Evolutionary conservation across 64 coral and sea anemone species (phyloP), one percentile per base, ranked within the genome.

Genomic region (Porites australiensis): DNA sequence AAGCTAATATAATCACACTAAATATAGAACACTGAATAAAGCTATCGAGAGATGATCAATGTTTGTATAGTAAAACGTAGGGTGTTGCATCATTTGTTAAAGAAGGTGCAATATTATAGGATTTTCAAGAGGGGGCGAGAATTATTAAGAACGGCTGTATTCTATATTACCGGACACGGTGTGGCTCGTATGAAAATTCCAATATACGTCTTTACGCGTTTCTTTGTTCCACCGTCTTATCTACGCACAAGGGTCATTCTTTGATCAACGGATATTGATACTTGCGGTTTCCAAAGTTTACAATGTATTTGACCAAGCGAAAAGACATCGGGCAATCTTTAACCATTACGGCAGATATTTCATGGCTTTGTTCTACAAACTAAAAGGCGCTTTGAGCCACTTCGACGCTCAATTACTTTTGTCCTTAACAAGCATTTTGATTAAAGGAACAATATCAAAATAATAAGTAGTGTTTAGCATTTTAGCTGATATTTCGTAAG

Each of bases 1-100:
- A 51, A 13, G 81, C 19, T 44, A 37, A 37, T 51, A 84, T 68
- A n/a, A 84, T 68, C 62, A 22, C 18, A 22, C 81, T 83, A 49
- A 84, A 69, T 68, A 68, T 49, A 84, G 44, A 84, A 84, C 61
- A 68, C 20, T 68, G 44, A 84, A 84, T 63, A 84, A 84, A 50
- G 10, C 18, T 50, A 11, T 63, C 69, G 20, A 51, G 50, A 78
- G 57, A 78, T 55, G 51, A 78, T 78, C 50, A 78, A 55, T 84
- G 81, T 84, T 84, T 84, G 69, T 44, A 68, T 16, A 20, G 63
- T n/a, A 37, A 37, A 37, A 37, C 3, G 46, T 84, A 5, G 19
- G 15, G 46, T 7, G 4, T 9, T 84, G 81, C 81, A 63, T 84
- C 81, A 84, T 67, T 49, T 51, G 44, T 76, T 18, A 76, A 76